These are phyloP conservation scores for Coregonus sp. DNA, from an alignment of 2,797 vertebrate species.

Conservation along the genomic window DNA sequence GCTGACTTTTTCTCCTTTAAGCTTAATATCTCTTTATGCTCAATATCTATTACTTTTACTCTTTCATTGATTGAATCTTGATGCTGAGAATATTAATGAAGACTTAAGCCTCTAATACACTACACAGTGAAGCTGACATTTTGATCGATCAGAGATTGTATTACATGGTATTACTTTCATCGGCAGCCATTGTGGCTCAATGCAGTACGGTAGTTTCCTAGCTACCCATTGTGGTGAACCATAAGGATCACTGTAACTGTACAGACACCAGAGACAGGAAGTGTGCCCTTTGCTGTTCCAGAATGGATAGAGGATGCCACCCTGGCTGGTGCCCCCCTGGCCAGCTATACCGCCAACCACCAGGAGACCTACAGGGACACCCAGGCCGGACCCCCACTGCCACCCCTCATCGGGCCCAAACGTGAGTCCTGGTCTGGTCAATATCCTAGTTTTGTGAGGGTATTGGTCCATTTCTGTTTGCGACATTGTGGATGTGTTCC, in stretches of 20 bases:
- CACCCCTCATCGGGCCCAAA: slow-evolving; percentile 75
- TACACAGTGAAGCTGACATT: slow-evolving; percentile 1
- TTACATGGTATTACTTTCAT: background rate
- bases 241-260: slow-evolving; percentile 22
- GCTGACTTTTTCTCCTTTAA: slow-evolving; percentile 40
- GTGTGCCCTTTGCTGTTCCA: slow-evolving; percentile 73
- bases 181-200: slow-evolving; percentile 23
- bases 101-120: slow-evolving; percentile 26
- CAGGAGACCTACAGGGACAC: slow-evolving; percentile 91
- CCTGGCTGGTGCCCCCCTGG: slow-evolving; percentile 83
- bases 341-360: slow-evolving; percentile 86
- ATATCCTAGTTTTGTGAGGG: background rate
- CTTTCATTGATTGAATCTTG: slow-evolving; percentile 47
- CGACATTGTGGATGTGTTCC: background rate
- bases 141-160: slow-evolving; percentile 48
- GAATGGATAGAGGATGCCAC: slow-evolving; percentile 95
- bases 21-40: slow-evolving; percentile 34
- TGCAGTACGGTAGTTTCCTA: slow-evolving; percentile 12
- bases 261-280: slow-evolving; percentile 58
- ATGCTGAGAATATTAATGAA: slow-evolving; percentile 53
- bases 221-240: slow-evolving; percentile 10
- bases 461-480: background rate
- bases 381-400: slow-evolving; percentile 66
- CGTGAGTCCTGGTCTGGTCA: slow-evolving; percentile 62
- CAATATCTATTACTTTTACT: slow-evolving; percentile 36